phyloP scores from a whole-genome alignment of 2,888 invertebrate species.

The Drosophila villosipedis region DNA sequence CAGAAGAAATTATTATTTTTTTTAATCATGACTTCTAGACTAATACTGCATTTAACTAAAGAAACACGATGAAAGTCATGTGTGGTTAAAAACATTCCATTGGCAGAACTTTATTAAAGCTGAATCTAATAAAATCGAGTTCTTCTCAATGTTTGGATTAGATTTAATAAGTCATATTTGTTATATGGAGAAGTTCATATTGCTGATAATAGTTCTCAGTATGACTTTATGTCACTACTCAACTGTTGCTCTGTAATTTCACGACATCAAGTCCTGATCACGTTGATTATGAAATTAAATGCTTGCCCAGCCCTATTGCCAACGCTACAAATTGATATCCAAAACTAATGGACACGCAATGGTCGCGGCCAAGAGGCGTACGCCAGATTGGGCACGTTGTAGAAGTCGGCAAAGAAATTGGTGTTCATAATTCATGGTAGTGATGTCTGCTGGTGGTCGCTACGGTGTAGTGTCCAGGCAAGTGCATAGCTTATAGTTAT shows the following conservation, averaged over 20 bases:
- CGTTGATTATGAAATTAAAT: constrained; percentile 68
- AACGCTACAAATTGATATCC: constrained; percentile 71
- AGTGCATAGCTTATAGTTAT: constrained; percentile 37
- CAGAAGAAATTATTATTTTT: neutral
- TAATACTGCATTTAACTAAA: neutral
- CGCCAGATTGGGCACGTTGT: neutral
- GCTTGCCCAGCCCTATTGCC: constrained; percentile 60
- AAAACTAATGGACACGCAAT: constrained; percentile 66
- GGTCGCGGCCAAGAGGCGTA: constrained; percentile 13
- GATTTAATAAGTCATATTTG: neutral
- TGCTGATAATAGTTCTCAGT: neutral
- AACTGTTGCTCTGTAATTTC: constrained; percentile 8
- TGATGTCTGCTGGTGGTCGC: constrained; percentile 44
- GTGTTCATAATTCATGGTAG: constrained; percentile 66
- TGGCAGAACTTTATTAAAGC: neutral
- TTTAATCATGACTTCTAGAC: neutral
- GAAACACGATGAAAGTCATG: neutral
- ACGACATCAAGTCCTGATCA: constrained; percentile 42
- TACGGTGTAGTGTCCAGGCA: constrained; percentile 38
- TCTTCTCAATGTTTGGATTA: neutral
- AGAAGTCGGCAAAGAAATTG: constrained; percentile 50
- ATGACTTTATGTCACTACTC: neutral
- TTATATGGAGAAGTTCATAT: neutral
- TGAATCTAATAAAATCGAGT: neutral
- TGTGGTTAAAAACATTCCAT: neutral